Conservation (phyloP, 2,113 vertebrate genomes). For the Herpetotheres cachinnans region DNA sequence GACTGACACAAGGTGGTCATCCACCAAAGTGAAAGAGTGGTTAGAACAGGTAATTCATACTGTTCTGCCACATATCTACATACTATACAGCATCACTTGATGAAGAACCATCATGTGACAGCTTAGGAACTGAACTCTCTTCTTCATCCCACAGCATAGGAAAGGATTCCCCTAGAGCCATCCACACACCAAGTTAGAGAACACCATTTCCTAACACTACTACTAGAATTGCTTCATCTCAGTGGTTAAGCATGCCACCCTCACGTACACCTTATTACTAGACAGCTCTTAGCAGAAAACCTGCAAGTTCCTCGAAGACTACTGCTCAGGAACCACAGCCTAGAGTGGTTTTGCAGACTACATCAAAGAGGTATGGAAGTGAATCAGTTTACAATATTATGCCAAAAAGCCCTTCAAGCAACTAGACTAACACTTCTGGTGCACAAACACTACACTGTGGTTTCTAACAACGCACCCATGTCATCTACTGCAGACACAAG, state of each 20-base stretch:
- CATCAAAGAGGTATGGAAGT: background rate
- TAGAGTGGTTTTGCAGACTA: background rate
- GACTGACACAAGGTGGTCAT: background rate
- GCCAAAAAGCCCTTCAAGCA: background rate
- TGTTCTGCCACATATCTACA: background rate
- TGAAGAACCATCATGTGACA: background rate
- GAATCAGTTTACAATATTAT: fast-evolving
- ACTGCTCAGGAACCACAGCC: background rate
- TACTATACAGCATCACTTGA: background rate
- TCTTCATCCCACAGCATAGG: background rate
- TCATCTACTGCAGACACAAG: background rate
- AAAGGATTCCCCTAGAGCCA: background rate
- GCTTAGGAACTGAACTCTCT: background rate
- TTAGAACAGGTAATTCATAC: background rate
- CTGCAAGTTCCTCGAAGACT: background rate
- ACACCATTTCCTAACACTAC: fast-evolving
- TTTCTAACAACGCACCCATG: fast-evolving
- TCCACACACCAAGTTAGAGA: background rate
- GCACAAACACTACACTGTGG: background rate
- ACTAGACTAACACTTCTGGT: too few species aligned
- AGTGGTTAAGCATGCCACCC: fast-evolving
- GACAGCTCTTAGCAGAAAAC: background rate
- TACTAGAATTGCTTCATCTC: background rate
- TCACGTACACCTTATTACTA: background rate
- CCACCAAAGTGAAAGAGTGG: too few species aligned